Evolutionary conservation across 2,113 vertebrate genomes (phyloP).

Genomic region (Takifugu flavidus): DNA sequence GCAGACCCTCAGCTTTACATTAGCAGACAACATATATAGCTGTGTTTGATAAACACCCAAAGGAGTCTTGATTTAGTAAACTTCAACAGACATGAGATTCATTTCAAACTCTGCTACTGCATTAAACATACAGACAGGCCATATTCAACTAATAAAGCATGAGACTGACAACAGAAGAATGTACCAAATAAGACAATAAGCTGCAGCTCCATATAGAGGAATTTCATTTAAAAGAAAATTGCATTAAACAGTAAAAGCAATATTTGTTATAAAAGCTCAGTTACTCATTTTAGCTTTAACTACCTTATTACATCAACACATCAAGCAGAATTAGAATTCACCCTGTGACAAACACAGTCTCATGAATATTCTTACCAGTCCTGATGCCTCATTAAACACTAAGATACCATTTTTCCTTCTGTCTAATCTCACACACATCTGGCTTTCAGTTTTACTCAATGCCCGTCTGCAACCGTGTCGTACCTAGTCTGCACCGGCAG

Average conservation of each 20-base stretch:
- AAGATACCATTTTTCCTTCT: background rate
- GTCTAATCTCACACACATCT: background rate
- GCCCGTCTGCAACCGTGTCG: background rate
- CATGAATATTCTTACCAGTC: slow-evolving; percentile 7
- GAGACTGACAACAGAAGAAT: too few species aligned
- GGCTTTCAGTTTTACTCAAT: background rate
- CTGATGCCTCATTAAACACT: slow-evolving; percentile 2
- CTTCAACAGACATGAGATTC: background rate
- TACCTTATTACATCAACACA: background rate
- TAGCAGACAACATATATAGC: background rate
- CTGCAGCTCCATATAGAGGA: too few species aligned
- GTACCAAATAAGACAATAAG: too few species aligned
- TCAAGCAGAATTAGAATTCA: background rate
- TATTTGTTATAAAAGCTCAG: too few species aligned
- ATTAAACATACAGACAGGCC: too few species aligned
- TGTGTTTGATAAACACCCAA: background rate
- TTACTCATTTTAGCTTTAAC: too few species aligned
- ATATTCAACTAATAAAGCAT: too few species aligned
- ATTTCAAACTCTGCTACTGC: too few species aligned
- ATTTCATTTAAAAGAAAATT: too few species aligned
- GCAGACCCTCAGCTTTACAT: slow-evolving; percentile 12
- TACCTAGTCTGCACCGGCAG: background rate
- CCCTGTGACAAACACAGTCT: background rate
- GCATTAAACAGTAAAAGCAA: too few species aligned
- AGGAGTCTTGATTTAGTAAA: background rate